phyloP scores from a whole-genome alignment of 2,113 vertebrate species.

The Amphilophus citrinellus region DNA sequence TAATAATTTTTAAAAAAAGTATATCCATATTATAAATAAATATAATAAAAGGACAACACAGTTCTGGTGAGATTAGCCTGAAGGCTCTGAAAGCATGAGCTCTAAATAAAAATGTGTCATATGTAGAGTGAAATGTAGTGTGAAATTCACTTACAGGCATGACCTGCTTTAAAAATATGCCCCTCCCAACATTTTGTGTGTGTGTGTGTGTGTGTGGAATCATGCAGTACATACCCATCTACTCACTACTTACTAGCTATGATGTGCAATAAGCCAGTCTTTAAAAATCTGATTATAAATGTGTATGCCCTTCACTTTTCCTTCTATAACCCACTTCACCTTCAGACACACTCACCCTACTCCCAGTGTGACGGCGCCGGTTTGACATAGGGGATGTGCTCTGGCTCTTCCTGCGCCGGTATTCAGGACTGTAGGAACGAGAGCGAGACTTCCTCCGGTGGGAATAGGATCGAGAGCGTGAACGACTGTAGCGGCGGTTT shows the following conservation, averaged over 20 bases:
- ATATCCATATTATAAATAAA: not conserved
- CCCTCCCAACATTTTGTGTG: not conserved
- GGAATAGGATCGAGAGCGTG: slow-evolving; percentile 88
- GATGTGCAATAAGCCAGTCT: not conserved
- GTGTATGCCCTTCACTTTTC: not conserved
- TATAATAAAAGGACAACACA: not conserved
- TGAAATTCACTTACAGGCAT: not conserved
- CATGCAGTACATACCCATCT: not conserved
- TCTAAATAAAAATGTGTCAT: not conserved
- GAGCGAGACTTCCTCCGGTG: slow-evolving; percentile 89
- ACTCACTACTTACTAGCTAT: not conserved
- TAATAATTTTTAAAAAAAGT: not conserved
- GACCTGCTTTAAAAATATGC: not conserved
- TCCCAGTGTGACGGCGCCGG: slow-evolving; percentile 88
- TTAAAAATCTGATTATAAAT: not conserved
- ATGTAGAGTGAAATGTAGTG: not conserved
- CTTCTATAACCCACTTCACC: not conserved
- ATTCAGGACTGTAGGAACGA: slow-evolving; percentile 89
- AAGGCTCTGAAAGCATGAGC: not conserved
- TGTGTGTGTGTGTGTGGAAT: not conserved
- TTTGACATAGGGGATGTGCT: slow-evolving; percentile 93
- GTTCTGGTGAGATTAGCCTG: not conserved
- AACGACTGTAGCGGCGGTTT: slow-evolving; percentile 87
- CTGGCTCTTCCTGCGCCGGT: slow-evolving; percentile 87
- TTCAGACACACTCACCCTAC: slow-evolving; percentile 85